These are phyloP conservation scores for Microtus ochrogaster DNA, from an alignment of 2,113 vertebrate species.

Conservation along the genomic window DNA sequence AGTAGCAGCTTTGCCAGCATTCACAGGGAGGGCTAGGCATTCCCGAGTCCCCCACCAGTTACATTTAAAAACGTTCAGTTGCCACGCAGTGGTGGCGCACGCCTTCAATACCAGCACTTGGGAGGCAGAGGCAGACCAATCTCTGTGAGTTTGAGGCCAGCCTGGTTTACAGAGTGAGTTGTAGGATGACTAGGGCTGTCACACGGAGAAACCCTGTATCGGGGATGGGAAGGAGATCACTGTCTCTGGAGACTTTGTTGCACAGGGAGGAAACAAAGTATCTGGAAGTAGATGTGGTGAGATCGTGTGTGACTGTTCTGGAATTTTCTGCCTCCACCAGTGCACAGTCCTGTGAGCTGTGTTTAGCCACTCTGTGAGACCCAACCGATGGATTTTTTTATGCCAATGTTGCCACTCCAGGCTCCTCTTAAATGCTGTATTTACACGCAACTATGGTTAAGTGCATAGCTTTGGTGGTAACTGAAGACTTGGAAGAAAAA, in stretches of 20 bases:
- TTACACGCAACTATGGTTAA: not conserved
- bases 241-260: not conserved
- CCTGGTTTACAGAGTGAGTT: not conserved
- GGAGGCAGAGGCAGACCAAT: not conserved
- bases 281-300: not conserved
- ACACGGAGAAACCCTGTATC: not conserved
- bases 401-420: not conserved
- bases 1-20: not conserved
- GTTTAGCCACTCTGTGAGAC: not conserved
- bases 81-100: not conserved
- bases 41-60: not conserved
- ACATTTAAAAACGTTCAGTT: not conserved
- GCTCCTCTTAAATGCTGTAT: not conserved
- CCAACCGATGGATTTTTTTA: not conserved
- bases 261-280: conserved; percentile 6
- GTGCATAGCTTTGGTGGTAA: not conserved
- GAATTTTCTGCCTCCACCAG: not conserved
- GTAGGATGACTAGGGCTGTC: not conserved
- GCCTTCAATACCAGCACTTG: not conserved
- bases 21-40: not conserved
- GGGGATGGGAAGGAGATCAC: not conserved
- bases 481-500: not conserved
- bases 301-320: not conserved
- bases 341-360: not conserved
- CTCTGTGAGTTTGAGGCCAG: not conserved